Percentiles rank a stretch among this genome's conserved stretches.
phyloP scores from a whole-genome alignment of 2,797 vertebrate species.

The Arvicola amphibius region DNA sequence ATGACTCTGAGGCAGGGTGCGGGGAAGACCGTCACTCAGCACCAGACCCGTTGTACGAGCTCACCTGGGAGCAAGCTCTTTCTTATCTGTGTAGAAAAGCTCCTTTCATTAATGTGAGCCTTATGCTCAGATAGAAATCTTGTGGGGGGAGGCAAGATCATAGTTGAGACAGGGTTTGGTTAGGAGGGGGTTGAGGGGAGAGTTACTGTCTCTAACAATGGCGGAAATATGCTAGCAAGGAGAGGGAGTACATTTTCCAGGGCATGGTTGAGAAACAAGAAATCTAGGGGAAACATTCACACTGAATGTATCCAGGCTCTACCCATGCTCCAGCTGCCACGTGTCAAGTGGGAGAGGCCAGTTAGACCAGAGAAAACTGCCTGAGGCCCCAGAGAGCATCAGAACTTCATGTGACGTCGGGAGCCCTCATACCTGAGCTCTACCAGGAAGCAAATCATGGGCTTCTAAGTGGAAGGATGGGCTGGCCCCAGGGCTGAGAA shows the following conservation, averaged over 20 bases:
- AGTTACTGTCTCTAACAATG: not conserved
- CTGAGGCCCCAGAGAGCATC: not conserved
- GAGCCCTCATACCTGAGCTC: not conserved
- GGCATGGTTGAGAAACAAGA: not conserved
- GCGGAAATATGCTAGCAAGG: not conserved
- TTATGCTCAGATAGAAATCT: not conserved
- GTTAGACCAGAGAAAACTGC: slow-evolving; percentile 12
- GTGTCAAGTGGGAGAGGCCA: slow-evolving; percentile 8
- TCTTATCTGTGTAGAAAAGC: slow-evolving; percentile 6
- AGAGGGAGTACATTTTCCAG: not conserved
- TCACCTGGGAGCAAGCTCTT: not conserved
- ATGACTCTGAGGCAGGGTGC: not conserved
- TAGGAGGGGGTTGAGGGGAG: not conserved
- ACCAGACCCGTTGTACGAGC: not conserved
- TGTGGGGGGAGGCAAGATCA: not conserved
- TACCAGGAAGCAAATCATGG: not conserved
- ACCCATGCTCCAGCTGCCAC: not conserved
- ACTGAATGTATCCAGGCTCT: not conserved
- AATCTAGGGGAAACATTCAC: not conserved
- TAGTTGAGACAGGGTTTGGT: not conserved
- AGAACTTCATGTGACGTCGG: not conserved
- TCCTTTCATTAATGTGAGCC: not conserved
- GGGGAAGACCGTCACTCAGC: not conserved
- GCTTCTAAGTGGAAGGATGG: not conserved
- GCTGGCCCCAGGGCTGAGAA: not conserved